phyloP scores from a whole-genome alignment of 2,113 vertebrate species.

The Ceyx cyanopectus region DNA sequence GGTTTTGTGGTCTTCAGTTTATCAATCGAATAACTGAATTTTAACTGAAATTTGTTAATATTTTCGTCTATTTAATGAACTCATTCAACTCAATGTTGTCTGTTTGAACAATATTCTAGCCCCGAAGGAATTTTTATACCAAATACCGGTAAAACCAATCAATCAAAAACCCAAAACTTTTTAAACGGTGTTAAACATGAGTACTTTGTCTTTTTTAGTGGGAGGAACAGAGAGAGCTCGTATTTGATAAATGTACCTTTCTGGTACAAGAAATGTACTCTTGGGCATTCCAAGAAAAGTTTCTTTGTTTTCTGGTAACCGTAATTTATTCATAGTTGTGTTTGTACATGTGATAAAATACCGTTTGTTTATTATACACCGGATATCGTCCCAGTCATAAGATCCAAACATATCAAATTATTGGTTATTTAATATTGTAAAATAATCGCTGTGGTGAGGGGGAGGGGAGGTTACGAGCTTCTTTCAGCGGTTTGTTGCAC shows the following conservation, averaged over 20 bases:
- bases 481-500: neutral
- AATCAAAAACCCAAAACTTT: neutral
- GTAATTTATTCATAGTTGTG: neutral
- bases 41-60: neutral
- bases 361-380: neutral
- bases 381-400: neutral
- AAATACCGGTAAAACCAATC: neutral
- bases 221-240: neutral
- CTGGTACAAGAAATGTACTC: neutral
- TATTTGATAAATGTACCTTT: neutral
- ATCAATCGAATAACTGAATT: neutral
- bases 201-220: neutral
- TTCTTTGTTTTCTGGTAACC: neutral
- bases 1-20: neutral
- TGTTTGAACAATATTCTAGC: neutral
- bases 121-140: neutral
- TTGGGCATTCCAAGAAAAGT: neutral
- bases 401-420: constrained; percentile 3
- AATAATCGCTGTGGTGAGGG: neutral
- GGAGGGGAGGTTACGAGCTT: neutral
- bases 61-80: neutral
- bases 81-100: neutral
- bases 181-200: neutral
- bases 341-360: neutral
- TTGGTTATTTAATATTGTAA: constrained; percentile 25